Base-by-base conservation (phyloP, 1,140 invertebrate species). In the Nasonia longicornis region DNA sequence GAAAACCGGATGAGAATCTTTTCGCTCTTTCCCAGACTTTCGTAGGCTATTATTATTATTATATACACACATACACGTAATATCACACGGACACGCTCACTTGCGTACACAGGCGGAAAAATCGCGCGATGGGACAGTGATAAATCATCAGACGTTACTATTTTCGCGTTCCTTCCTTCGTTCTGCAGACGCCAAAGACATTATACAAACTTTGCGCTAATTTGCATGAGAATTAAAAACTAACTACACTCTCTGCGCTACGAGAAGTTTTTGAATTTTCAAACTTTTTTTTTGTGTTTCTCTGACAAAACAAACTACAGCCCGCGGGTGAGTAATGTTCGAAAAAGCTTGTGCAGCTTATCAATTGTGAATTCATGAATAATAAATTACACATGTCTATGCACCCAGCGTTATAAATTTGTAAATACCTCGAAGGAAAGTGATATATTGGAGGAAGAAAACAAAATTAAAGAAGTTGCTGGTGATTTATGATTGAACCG, bases 1-100 rank as follows among this genome's bases (percentile, higher is more conserved):
- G 31, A 76, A 71, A 70, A 63, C 2, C 16, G 10, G 26, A 45
- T 26, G 12, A 63, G 71, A 35, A 11, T 81, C 7, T 71, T 11
- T 52, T 82, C 64, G 80, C 83, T 85, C 82, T 66, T 83, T 84
- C 70, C 78, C 77, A 72, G 20, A 73, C 67, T 45, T 79, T 74
- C 66, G 14, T 48, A 38, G 4, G 16, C 38, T 76, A 29, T 3
- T 42, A 63, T n/a, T 38, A 63, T 58, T 58, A 58, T 42, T 26
- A 42, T 42, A 11, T 42, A 42, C 10, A 42, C 38, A 42, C 38
- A 38, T 38, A 38, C 35, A 42, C 38, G 10, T 10, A 42, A 10
- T 42, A 42, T 42, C 38, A 42, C 6, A 42, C 6, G 10, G 38
- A 8, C 38, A 42, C 38, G 38, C 38, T 4, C 38, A 42, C 38